phyloP scores from a whole-genome alignment of 2,797 vertebrate genomes.

The Lates japonicus region DNA sequence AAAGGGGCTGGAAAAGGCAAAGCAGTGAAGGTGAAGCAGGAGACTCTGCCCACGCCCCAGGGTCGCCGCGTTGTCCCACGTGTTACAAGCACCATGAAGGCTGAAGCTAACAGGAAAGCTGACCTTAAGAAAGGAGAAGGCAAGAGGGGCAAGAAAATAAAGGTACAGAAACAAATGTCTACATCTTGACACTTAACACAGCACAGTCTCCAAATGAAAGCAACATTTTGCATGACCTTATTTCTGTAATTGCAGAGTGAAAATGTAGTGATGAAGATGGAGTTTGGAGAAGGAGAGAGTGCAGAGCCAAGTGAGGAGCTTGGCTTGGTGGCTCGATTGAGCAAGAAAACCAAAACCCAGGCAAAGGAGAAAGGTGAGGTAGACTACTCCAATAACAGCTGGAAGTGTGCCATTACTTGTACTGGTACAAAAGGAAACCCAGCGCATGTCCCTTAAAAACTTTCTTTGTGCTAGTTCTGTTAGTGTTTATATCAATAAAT shows the following conservation, averaged over 20 bases:
- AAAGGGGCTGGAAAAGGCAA: conserved; percentile 87
- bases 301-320: conserved; percentile 51
- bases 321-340: conserved; percentile 81
- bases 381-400: background rate
- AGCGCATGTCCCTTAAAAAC: background rate
- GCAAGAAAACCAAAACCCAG: conserved; percentile 85
- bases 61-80: conserved; percentile 92
- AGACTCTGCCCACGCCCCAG: conserved; percentile 92
- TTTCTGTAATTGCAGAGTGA: conserved; percentile 80
- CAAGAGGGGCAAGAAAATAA: conserved; percentile 87
- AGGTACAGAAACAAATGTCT: conserved; percentile 58
- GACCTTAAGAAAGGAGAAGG: conserved; percentile 71
- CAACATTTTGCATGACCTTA: background rate
- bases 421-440: background rate
- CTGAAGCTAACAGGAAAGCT: conserved; percentile 90
- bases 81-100: conserved; percentile 94
- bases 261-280: conserved; percentile 85
- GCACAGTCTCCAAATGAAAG: background rate
- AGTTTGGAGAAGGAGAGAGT: conserved; percentile 85
- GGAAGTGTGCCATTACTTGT: background rate
- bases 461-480: background rate
- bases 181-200: background rate
- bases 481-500: too few relatives aligned
- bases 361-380: conserved; percentile 78
- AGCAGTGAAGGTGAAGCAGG: conserved; percentile 87